Evolutionary conservation across 2,888 invertebrate species (phyloP).

Genomic region (Callosobruchus maculatus): DNA sequence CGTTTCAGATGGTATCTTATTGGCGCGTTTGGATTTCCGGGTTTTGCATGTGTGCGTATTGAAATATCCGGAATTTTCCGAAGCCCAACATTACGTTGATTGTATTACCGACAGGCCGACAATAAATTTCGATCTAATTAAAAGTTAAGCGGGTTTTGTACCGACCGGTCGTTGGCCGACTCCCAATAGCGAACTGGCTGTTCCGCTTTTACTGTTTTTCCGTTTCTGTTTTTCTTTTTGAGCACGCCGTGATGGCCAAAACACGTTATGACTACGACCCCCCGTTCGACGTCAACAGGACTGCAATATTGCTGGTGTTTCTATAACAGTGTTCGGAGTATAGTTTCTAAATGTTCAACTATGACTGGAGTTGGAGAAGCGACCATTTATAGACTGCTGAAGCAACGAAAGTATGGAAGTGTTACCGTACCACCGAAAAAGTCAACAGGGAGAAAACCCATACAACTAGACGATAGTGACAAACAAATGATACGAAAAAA

Average conservation of each 20-base stretch:
- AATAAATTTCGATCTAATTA: slow-evolving; percentile 24
- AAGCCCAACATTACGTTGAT: slow-evolving; percentile 13
- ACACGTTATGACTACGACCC: not conserved
- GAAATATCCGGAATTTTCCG: not conserved
- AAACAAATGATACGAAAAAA: too few species aligned
- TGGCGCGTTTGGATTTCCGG: not conserved
- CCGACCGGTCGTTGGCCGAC: slow-evolving; percentile 1
- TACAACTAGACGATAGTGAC: too few species aligned
- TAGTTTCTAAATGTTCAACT: too few species aligned
- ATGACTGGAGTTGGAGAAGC: too few species aligned
- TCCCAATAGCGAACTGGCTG: not conserved
- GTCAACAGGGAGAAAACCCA: too few species aligned
- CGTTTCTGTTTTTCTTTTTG: not conserved
- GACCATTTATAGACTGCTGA: too few species aligned
- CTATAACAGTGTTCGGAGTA: too few species aligned
- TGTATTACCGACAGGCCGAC: slow-evolving; percentile 14
- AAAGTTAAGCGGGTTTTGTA: slow-evolving; percentile 20
- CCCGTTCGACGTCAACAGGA: not conserved
- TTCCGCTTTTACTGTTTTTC: not conserved
- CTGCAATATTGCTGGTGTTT: too few species aligned
- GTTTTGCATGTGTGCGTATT: not conserved
- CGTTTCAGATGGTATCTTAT: not conserved
- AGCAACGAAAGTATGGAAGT: too few species aligned
- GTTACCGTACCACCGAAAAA: too few species aligned
- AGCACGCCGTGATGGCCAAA: not conserved